Base-by-base conservation (phyloP, 2,113 vertebrate species). In the Coturnix japonica region DNA sequence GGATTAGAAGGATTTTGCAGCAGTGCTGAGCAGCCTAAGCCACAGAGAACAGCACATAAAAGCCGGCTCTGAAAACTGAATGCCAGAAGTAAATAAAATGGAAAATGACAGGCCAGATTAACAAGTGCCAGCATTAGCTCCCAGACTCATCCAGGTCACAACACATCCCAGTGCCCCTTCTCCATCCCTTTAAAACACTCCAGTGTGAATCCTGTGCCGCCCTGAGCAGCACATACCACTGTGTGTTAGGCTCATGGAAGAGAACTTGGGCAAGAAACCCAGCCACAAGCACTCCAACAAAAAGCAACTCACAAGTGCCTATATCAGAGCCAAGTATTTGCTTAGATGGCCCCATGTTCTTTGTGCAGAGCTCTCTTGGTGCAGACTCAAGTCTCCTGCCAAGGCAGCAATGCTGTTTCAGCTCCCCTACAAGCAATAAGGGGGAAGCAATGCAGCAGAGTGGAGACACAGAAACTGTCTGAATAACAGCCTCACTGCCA, bases 1-100 rank as follows among this genome's bases (percentile, higher is more conserved):
- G 51, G 54, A 89, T 95, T 56, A 95, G 77, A 56, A 90, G 54
- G 84, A 87, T 79, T 96, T 87, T 59, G 43, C 59, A 73, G 64
- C 46, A 91, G 56, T 2, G n/a, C 23, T 54, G 85, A 95, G 65
- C 56, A 90, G 72, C 30, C 60, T 85, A 85, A 93, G 79, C 46
- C 67, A 82, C 70, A 75, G 80, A 47, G 46, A 91, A 63, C 2
- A 5, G 5, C 46, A 37, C 25, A 89, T 22, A 43, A 51, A 89
- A 87, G 60, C 31, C 19, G 44, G 37, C 46, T 71, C 67, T 76
- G 71, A 89, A 84, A 91, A 70, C 41, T 46, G 75, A 91, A 33
- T 35, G 41, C 25, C 59, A 72, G 28, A 13, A 93, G 60, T 57
- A 95, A 89, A 57, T 66, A 82, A 93, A 93, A 94, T 26, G 10